Conservation (phyloP, 2,888 invertebrate genomes). For the Deilephila porcellus region DNA sequence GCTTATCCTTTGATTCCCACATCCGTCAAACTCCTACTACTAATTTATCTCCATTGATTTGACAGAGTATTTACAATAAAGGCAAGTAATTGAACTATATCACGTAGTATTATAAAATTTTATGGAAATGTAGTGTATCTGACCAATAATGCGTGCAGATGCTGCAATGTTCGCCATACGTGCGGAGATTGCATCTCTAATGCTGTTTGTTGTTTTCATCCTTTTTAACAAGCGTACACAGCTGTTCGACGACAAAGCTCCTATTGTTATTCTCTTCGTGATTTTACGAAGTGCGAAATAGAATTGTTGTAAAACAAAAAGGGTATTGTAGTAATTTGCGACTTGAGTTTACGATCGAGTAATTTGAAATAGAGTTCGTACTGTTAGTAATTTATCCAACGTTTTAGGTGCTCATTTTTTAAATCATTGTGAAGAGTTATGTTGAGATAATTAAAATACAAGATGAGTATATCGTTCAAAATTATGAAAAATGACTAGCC, state of each 20-base stretch:
- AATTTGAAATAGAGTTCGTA: too few relatives aligned
- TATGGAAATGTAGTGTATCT: neutral
- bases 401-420: too few relatives aligned
- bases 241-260: slow-evolving; percentile 5
- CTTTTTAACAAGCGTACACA: slow-evolving; percentile 6
- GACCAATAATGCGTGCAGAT: slow-evolving; percentile 2
- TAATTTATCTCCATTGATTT: too few relatives aligned
- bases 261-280: slow-evolving; percentile 4
- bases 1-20: too few relatives aligned
- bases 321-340: neutral
- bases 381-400: too few relatives aligned
- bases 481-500: too few relatives aligned
- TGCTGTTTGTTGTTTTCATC: slow-evolving; percentile 4
- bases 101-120: neutral
- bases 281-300: neutral
- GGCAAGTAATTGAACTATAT: neutral
- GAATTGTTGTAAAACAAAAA: slow-evolving; percentile 33
- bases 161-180: neutral
- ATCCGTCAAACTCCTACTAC: too few relatives aligned
- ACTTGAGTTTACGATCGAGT: too few relatives aligned
- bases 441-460: too few relatives aligned
- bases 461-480: neutral
- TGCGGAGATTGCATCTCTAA: neutral
- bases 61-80: neutral
- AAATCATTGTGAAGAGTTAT: too few relatives aligned